Base-by-base conservation (phyloP, 2,113 vertebrate genomes). In the Rhodinocichla rosea region DNA sequence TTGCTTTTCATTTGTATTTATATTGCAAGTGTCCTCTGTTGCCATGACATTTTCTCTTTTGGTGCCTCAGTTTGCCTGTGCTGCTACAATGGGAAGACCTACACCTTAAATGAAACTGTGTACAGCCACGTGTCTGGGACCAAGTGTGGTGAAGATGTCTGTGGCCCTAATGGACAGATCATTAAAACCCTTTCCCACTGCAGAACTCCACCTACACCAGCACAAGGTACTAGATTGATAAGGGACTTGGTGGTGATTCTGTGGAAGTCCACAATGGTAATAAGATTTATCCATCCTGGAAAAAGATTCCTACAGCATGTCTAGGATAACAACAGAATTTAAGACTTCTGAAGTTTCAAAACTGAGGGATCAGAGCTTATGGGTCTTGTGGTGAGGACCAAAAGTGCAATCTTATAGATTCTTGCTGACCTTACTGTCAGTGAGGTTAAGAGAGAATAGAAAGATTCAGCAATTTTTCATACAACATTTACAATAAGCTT, bases 31-130 rank as follows among this genome's bases (percentile, higher is more conserved):
- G 9, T 67, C 13, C 40, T 65, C 73, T 87, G 18, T 80, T 87
- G 65, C 42, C 6, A 8, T 23, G 11, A 3, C 26, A 27, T 84
- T 89, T 93, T 22, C 13, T 94, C 32, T 89, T 94, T 84, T 73
- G 49, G 8, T 79, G 55, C 50, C 77, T 39, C 94, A 99, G 98
- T 76, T 73, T 99, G 98, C 81, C 96, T 80, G 35, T 99, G 99
- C 73, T 97, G 91, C 47, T 73, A 98, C 42, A 96, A 98, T 52
- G 98, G 98, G 63, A 98, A 97, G 60, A 96, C 74, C 19, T 99
- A 98, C 65, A 27, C 83, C 7, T 98, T 98, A 68, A 98, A 98
- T n/a, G 96, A 89, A 42, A 97, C 92, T 3, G 92, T 99, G 37
- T 98, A 98, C 88, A 95, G 96, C 80, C 97, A 98, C 10, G 89